Evolutionary conservation across 2,888 invertebrate species (phyloP), one percentile per base, ranked within the genome.

Genomic region (Euzophera pinguis): DNA sequence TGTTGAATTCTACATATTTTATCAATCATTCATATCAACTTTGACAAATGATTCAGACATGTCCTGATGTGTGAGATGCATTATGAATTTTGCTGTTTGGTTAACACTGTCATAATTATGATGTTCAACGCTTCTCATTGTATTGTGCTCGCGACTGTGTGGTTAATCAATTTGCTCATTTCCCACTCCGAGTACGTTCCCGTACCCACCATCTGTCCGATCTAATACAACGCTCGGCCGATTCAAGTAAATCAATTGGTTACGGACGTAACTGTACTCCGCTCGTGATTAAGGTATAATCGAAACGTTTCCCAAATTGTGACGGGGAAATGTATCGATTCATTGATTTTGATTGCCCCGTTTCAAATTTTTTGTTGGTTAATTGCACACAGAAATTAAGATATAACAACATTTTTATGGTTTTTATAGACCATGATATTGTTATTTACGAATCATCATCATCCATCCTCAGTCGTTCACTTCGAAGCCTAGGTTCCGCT

Each of bases 181-280:
- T 68, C 65, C 69, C 67, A 55, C 60, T 58, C 56, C 58, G 62
- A 63, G 62, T 48, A 60, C 55, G 60, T 57, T 57, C 57, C 56
- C 63, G 60, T 55, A 53, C 62, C 62, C 53, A 57, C 64, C 63
- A 59, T 72, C 70, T 72, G 75, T 74, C 71, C 68, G 64, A 67
- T 72, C 71, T 69, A 74, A 73, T 77, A 67, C 61, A 70, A 64
- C 73, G 74, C 70, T 68, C 63, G 65, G 63, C 62, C 63, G 71
- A 73, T 58, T 67, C 69, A 59, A 71, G 64, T 74, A 67, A 81
- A 80, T 81, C 78, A 76, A 82, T 81, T 69, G 69, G 75, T 69
- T 71, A 70, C 78, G 71, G 32, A 22, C 22, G 22, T 22, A 22
- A 22, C 22, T 2, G 68, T 63, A 66, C 51, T 61, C 52, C 61